phyloP scores from a whole-genome alignment of 1,140 invertebrate genomes.

The Octopus bimaculoides region DNA sequence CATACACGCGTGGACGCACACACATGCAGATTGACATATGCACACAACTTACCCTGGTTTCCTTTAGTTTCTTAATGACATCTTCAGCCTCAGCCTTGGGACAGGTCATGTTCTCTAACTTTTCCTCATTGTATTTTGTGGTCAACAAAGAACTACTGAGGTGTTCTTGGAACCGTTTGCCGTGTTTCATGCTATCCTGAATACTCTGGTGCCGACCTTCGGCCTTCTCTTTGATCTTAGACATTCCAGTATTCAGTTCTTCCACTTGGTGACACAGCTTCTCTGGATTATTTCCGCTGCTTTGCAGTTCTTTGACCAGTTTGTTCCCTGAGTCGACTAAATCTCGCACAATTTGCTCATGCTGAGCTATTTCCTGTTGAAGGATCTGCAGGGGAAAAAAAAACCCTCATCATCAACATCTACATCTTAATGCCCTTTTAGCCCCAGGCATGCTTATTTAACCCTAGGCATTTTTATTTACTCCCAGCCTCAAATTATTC shows the following conservation, averaged over 20 bases:
- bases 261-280: constrained; percentile 37
- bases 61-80: constrained; percentile 84
- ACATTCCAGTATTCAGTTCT: constrained; percentile 38
- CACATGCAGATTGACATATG: too few species aligned
- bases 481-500: too few species aligned
- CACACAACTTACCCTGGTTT: constrained; percentile 67
- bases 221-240: constrained; percentile 36
- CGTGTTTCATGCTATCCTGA: constrained; percentile 68
- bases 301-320: constrained; percentile 64
- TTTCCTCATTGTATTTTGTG: constrained; percentile 82
- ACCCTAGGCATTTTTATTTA: too few species aligned
- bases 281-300: constrained; percentile 26
- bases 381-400: constrained; percentile 30
- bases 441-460: too few species aligned
- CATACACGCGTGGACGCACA: too few species aligned
- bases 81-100: constrained; percentile 81
- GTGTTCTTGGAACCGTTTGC: constrained; percentile 81
- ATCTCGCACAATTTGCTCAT: constrained; percentile 36
- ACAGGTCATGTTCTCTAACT: constrained; percentile 72
- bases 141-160: constrained; percentile 85
- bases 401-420: too few species aligned
- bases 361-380: constrained; percentile 39
- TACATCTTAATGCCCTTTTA: too few species aligned
- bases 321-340: constrained; percentile 86
- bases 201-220: constrained; percentile 37